These are phyloP conservation scores for Sturnira hondurensis DNA, from an alignment of 2,113 vertebrate genomes.

Conservation along the genomic window DNA sequence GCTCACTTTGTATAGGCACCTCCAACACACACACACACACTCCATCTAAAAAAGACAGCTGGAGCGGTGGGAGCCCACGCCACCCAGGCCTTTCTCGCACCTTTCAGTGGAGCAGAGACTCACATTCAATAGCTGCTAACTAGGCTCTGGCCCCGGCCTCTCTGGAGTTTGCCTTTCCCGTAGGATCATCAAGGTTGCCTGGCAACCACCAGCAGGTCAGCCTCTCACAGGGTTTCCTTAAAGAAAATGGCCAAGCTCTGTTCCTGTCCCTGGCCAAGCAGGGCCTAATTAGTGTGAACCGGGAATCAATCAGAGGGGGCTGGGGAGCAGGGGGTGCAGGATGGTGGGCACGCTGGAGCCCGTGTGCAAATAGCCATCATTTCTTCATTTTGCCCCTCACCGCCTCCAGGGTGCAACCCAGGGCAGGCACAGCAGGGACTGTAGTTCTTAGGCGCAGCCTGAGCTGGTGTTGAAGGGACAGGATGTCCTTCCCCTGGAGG, in stretches of 20 bases:
- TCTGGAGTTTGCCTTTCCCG: conserved; percentile 48
- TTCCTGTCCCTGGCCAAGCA: conserved; percentile 8
- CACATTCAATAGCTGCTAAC: conserved; percentile 50
- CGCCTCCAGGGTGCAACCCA: background rate
- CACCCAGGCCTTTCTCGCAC: conserved; percentile 19
- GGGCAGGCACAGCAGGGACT: background rate
- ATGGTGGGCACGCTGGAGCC: background rate
- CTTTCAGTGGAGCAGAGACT: background rate
- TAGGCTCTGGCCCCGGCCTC: background rate
- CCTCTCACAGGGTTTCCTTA: conserved; percentile 50
- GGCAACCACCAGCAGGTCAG: conserved; percentile 58
- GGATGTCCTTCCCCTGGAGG: background rate
- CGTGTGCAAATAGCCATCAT: background rate
- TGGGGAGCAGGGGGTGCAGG: background rate
- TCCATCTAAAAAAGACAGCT: background rate
- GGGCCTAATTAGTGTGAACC: conserved; percentile 60
- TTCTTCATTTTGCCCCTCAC: background rate
- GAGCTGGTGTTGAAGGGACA: background rate
- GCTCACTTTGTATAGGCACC: background rate
- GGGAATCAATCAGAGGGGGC: background rate
- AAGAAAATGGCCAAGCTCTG: conserved; percentile 56
- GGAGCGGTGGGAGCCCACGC: background rate
- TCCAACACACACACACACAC: background rate
- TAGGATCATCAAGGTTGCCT: conserved; percentile 60
- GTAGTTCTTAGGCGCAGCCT: background rate